Evolutionary conservation across 1,140 invertebrate species (phyloP).

Genomic region (Epicauta chinensis): DNA sequence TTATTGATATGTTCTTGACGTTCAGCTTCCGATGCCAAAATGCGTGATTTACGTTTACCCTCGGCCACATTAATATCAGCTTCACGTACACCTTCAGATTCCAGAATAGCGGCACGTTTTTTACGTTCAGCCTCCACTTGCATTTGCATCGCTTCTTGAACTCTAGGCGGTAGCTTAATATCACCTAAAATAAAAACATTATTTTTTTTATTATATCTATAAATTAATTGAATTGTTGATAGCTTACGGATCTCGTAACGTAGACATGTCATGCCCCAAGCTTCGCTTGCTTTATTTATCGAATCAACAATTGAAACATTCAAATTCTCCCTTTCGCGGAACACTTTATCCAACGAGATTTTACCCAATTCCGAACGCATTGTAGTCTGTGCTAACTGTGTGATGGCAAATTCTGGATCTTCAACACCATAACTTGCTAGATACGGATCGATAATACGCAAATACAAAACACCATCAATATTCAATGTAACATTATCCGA

Average conservation of each 20-base stretch:
- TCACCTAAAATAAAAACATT: slow-evolving; percentile 65
- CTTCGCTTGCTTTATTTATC: slow-evolving; percentile 96
- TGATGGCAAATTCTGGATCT: slow-evolving; percentile 99
- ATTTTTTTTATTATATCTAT: slow-evolving; percentile 14
- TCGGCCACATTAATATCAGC: slow-evolving; percentile 98
- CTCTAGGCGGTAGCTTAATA: slow-evolving; percentile 83
- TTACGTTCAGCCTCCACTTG: slow-evolving; percentile 95
- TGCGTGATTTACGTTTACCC: slow-evolving; percentile 84
- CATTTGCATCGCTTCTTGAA: slow-evolving; percentile 99
- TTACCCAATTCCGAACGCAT: slow-evolving; percentile 99
- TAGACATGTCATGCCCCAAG: slow-evolving; percentile 96
- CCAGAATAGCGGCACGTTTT: slow-evolving; percentile 93
- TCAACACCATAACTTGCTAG: slow-evolving; percentile 96
- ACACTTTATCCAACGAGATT: slow-evolving; percentile 96
- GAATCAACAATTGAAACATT: slow-evolving; percentile 95
- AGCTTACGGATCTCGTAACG: slow-evolving; percentile 95
- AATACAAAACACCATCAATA: slow-evolving; percentile 96
- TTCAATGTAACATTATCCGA: slow-evolving; percentile 94
- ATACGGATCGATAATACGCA: slow-evolving; percentile 91
- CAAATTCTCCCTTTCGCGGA: slow-evolving; percentile 90
- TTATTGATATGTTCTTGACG: slow-evolving; percentile 83
- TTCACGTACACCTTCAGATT: slow-evolving; percentile 92
- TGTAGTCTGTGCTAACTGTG: slow-evolving; percentile 97
- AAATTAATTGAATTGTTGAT: not conserved
- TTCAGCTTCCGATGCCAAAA: slow-evolving; percentile 87